A percentile compares a stretch with the other conserved stretches of the same genome.
phyloP scores from a whole-genome alignment of 2,113 vertebrate species.

The Chrysemys picta region DNA sequence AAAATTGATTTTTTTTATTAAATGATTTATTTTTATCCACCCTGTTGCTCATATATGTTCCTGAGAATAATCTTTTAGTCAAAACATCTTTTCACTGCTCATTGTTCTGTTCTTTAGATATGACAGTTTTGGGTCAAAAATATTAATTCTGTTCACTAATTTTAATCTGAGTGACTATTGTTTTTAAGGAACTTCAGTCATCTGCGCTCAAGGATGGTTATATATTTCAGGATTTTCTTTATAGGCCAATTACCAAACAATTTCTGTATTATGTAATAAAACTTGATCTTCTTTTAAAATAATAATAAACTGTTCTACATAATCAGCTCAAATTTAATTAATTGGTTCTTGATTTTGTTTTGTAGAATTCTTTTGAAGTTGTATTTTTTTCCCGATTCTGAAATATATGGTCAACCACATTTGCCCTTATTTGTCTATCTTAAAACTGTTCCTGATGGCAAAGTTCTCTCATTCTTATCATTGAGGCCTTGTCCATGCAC shows the following conservation, averaged over 20 bases:
- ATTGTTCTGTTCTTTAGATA: neutral
- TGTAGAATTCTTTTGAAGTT: neutral
- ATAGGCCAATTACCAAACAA: neutral
- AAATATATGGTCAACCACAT: neutral
- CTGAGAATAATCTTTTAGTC: neutral
- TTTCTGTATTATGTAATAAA: neutral
- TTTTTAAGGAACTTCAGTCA: neutral
- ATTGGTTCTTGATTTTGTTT: rapidly evolving
- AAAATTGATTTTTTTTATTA: no score
- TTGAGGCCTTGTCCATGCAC: neutral
- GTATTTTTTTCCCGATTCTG: neutral
- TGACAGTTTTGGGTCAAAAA: neutral
- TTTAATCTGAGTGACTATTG: neutral
- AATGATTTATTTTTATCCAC: no score
- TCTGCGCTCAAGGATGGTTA: rapidly evolving
- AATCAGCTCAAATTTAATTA: neutral
- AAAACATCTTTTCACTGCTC: neutral
- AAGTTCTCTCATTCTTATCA: neutral
- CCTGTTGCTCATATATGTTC: neutral
- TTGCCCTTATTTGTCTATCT: neutral
- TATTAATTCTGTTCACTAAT: neutral
- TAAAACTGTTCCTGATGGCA: neutral
- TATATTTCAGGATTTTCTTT: neutral
- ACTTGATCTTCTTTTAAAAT: neutral
- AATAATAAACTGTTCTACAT: neutral